Conservation (phyloP, 1,140 invertebrate species). For the Drosophila bocki region DNA sequence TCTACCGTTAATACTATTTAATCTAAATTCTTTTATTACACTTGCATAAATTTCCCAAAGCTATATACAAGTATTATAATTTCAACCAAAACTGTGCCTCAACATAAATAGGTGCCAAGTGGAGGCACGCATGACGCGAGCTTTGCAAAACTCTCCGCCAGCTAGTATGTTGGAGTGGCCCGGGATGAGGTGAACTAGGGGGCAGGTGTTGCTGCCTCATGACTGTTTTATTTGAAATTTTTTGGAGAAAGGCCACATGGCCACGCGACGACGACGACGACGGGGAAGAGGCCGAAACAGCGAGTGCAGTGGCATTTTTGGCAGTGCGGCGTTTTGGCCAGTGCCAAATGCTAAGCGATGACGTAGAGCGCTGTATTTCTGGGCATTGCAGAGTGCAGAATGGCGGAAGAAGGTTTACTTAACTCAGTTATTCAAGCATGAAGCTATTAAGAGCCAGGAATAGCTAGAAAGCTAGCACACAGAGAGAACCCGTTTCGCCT, state of each 20-base stretch:
- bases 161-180: constrained; percentile 13
- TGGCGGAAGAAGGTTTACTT: constrained; percentile 54
- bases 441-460: constrained; percentile 19
- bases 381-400: constrained; percentile 19
- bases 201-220: constrained; percentile 42
- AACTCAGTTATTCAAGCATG: constrained; percentile 66
- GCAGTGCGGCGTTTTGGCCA: constrained; percentile 6
- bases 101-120: constrained; percentile 73
- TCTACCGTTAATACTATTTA: not conserved
- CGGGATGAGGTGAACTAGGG: not conserved
- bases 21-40: not conserved
- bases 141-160: constrained; percentile 54
- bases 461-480: constrained; percentile 5
- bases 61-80: not conserved
- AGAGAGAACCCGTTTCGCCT: constrained; percentile 31
- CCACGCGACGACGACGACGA: constrained; percentile 5
- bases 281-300: constrained; percentile 2
- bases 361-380: constrained; percentile 59
- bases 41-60: not conserved
- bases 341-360: constrained; percentile 54
- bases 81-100: not conserved
- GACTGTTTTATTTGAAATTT: constrained; percentile 78
- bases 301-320: constrained; percentile 33
- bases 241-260: constrained; percentile 76
- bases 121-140: constrained; percentile 74